Percentiles rank a stretch among this genome's conserved stretches.
phyloP scores from a whole-genome alignment of 2,113 vertebrate species.

The Raphicerus campestris region DNA sequence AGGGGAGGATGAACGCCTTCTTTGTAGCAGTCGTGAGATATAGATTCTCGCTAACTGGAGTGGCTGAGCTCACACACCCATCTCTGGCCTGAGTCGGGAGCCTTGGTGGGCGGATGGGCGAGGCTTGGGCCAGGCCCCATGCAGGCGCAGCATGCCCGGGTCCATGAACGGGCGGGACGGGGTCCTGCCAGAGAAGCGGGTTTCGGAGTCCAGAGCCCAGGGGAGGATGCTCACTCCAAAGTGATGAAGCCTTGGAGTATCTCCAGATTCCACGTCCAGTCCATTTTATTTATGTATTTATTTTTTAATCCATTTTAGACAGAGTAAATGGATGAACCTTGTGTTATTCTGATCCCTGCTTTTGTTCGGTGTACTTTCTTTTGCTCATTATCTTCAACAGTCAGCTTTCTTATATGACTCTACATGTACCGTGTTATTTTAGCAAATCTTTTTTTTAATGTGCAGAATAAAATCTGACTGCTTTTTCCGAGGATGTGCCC shows the following conservation, averaged over 20 bases:
- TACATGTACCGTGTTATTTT: background rate
- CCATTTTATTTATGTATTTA: background rate
- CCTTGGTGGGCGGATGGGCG: background rate
- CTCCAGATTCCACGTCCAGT: background rate
- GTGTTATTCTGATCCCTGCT: background rate
- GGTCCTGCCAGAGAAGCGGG: fast-evolving
- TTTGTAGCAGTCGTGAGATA: background rate
- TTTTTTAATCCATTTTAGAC: background rate
- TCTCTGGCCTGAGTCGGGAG: background rate
- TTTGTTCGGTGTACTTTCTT: background rate
- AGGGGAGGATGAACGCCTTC: background rate
- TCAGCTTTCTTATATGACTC: background rate
- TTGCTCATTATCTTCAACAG: background rate
- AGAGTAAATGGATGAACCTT: background rate
- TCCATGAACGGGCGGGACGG: fast-evolving
- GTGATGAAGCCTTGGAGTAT: no score
- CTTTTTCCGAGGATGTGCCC: background rate
- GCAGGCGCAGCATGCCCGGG: fast-evolving
- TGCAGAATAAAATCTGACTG: background rate
- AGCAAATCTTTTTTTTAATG: background rate
- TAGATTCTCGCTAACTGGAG: background rate
- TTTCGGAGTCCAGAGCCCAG: background rate
- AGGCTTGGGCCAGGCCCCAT: background rate
- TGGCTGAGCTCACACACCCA: background rate
- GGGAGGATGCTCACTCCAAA: no score